Evolutionary conservation across 2,113 vertebrate species (phyloP).

Genomic region (Hassar affinis): DNA sequence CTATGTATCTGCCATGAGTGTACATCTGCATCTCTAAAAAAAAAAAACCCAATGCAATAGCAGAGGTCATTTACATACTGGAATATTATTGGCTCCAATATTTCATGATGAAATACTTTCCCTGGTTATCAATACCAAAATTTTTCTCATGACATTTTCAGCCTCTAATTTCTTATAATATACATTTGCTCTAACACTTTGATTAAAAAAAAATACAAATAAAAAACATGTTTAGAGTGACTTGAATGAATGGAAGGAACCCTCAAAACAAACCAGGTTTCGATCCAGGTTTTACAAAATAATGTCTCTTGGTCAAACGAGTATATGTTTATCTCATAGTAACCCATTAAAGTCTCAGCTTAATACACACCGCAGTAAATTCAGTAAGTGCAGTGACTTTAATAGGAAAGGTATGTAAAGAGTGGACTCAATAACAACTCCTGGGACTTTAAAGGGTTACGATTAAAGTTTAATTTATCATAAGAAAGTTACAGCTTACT

Average conservation of each 20-base stretch:
- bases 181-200: background rate
- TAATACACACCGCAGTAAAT: background rate
- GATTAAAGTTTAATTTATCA: background rate
- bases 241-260: background rate
- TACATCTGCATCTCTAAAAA: background rate
- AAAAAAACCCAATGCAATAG: background rate
- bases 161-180: background rate
- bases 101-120: background rate
- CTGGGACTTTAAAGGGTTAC: constrained; percentile 1
- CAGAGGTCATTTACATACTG: background rate
- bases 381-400: background rate
- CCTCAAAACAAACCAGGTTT: background rate
- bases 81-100: background rate
- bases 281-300: background rate
- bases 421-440: background rate
- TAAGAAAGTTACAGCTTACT: constrained; percentile 14
- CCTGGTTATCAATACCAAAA: background rate
- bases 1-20: background rate
- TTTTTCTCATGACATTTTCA: background rate
- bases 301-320: background rate
- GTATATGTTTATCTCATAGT: background rate
- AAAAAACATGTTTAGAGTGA: background rate
- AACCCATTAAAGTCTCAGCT: constrained; percentile 7
- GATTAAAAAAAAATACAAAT: background rate
- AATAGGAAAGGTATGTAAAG: background rate